phyloP scores from a whole-genome alignment of 2,797 vertebrate genomes.

The Galagoides demidoff region DNA sequence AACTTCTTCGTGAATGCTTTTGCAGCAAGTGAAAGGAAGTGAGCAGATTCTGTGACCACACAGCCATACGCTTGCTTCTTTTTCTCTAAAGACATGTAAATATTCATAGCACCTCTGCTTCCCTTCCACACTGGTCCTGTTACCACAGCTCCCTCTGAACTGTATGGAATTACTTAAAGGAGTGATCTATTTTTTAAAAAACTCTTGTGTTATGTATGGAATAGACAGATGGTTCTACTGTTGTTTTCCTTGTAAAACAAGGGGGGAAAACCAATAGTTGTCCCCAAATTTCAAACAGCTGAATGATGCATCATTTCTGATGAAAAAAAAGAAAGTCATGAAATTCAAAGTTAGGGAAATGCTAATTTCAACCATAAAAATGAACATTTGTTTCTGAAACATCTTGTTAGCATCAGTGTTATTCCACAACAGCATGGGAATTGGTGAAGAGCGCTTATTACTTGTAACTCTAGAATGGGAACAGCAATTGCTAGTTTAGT shows the following conservation, averaged over 20 bases:
- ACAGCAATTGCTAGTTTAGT: background rate
- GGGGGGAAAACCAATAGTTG: conserved; percentile 70
- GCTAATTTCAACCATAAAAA: conserved; percentile 53
- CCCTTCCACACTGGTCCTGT: background rate
- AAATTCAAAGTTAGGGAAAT: conserved; percentile 66
- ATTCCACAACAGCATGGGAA: background rate
- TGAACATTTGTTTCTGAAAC: conserved; percentile 47
- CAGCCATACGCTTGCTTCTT: background rate
- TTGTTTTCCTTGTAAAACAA: conserved; percentile 83
- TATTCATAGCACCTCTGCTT: conserved; percentile 17
- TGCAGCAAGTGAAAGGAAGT: conserved; percentile 5
- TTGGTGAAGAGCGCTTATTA: background rate
- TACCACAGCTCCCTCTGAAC: background rate
- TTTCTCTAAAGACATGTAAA: conserved; percentile 45
- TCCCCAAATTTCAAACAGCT: conserved; percentile 81
- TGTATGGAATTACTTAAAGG: conserved; percentile 10
- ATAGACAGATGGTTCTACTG: conserved; percentile 81
- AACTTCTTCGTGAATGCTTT: conserved; percentile 36
- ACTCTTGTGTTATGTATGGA: conserved; percentile 83
- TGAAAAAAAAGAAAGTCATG: conserved; percentile 50
- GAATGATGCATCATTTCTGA: conserved; percentile 81
- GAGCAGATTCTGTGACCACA: conserved; percentile 18
- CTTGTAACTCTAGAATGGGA: background rate
- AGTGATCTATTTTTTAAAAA: conserved; percentile 55
- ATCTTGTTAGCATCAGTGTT: background rate